Base-by-base conservation (phyloP, 2,113 vertebrate species). In the Dipodomys spectabilis region DNA sequence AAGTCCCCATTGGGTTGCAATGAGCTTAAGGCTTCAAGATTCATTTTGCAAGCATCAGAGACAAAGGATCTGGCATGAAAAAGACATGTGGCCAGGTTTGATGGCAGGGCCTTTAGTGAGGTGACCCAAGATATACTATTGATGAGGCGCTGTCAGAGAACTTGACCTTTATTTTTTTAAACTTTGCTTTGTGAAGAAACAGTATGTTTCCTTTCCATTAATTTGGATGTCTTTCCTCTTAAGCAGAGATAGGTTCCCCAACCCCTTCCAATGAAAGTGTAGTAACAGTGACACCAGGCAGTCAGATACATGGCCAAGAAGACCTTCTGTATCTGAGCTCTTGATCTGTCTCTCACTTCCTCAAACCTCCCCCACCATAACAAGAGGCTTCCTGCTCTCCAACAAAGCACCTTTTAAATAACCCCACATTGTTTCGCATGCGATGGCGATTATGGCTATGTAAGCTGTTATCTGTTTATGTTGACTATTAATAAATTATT, bases 401-500 rank as follows among this genome's bases (percentile, higher is more conserved):
- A 64, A 73, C 0, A 1, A 92, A 75, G 60, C 25, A 19, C 62
- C 93, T 94, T 88, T 95, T 92, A 93, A 93, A 94, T 90, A 91
- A 93, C 71, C 64, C 20, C 95, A 93, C 86, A 74, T 93, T 95
- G 90, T 90, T 96, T 91, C 92, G 92, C 60, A 86, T 32, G 82
- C 93, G 92, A 13, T 82, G 82, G 92, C 88, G 82, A 67, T 90
- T 92, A 92, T 23, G 64, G 81, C 79, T 86, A 11, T 95, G 94
- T 89, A 96, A 95, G 96, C 90, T 86, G 85, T 96, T 97, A 95
- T 95, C 96, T 97, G 91, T 95, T 96, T 96, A 96, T 94, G 96
- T 96, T 97, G 94, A 96, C 88, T 96, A 96, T 97, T 97, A 97
- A 97, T 97, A 97, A 95, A 97, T 95, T 94, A 96, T 97, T 94